phyloP scores from a whole-genome alignment of 2,797 vertebrate genomes.

The Falco novaeseelandiae region DNA sequence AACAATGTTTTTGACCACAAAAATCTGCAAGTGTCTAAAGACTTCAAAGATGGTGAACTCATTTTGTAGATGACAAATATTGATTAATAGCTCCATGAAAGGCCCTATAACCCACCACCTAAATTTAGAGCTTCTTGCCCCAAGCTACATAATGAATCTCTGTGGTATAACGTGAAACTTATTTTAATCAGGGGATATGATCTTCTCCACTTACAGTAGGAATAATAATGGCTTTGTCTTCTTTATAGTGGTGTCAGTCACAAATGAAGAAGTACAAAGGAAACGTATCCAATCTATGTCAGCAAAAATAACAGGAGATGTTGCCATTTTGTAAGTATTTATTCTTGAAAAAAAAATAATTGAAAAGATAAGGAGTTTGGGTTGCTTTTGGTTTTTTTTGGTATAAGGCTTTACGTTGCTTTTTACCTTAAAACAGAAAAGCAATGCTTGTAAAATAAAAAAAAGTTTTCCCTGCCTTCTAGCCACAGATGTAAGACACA shows the following conservation, averaged over 20 bases:
- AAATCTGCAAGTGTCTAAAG: neutral
- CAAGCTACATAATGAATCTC: neutral
- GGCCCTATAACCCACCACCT: neutral
- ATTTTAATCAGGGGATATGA: neutral
- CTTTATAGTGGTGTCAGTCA: neutral
- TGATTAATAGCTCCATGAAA: neutral
- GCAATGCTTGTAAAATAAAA: neutral
- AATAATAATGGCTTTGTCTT: neutral
- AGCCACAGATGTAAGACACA: slow-evolving; percentile 20
- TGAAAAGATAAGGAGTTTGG: neutral
- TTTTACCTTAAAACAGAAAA: neutral
- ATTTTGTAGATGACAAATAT: neutral
- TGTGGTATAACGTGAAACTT: neutral
- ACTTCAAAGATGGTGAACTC: neutral
- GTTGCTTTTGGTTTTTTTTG: neutral
- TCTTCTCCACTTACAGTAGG: neutral
- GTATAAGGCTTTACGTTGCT: neutral
- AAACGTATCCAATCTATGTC: neutral
- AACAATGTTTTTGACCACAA: slow-evolving; percentile 14
- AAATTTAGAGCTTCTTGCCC: neutral
- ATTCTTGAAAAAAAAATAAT: neutral
- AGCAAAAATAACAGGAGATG: neutral
- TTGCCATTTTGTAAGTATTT: neutral
- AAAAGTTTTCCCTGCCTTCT: neutral
- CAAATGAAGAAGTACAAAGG: neutral